Base-by-base conservation (phyloP, 2,888 invertebrate species). In the Enchytraeus crypticus region DNA sequence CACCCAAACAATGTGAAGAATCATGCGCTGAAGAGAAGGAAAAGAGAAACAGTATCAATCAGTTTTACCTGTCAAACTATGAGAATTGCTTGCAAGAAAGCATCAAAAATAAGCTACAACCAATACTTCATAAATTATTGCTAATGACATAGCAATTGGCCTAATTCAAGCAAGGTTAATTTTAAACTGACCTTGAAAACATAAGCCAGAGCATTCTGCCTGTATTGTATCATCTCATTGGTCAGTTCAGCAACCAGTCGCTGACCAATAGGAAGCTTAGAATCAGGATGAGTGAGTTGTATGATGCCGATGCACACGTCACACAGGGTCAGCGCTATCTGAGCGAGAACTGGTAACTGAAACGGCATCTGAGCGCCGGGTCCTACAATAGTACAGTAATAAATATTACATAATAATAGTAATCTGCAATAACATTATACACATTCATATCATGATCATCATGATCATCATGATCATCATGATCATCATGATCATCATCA, bases 301-400 rank as follows among this genome's bases (percentile, higher is more conserved):
- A 92, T 88, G 11, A 92, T 82, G 0, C 91, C 91, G 23, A 92
- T 81, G 71, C 89, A 89, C 4, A 89, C 86, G 64, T 89, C 88
- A 58, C 90, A 85, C 38, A 92, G 77, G 1, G 85, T 85, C 57
- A 85, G 84, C 57, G 87, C 87, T 69, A 92, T 81, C 3, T 84
- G 84, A 5, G 87, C 85, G 59, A 91, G 80, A 73, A 89, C 89
- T 0, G 82, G 79, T 64, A 88, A 84, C n/a, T 84, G 84, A 74
- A 91, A 92, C 0, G 90, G 85, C 83, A 84, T 84, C 64, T 32
- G 53, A 14, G 33, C 49, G 8, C 21, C 27, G 5, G 51, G 1
- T 21, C 14, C 51, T 51, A 27, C 14, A 57, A 57, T n/a, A 43
- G 2, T n/a, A n/a, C n/a, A n/a, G n/a, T n/a, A n/a, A n/a, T n/a